A percentile compares a stretch with the other conserved stretches of the same genome.
These are phyloP conservation scores for Rhagonycha fulva DNA, from an alignment of 2,888 invertebrate genomes.

Conservation along the genomic window DNA sequence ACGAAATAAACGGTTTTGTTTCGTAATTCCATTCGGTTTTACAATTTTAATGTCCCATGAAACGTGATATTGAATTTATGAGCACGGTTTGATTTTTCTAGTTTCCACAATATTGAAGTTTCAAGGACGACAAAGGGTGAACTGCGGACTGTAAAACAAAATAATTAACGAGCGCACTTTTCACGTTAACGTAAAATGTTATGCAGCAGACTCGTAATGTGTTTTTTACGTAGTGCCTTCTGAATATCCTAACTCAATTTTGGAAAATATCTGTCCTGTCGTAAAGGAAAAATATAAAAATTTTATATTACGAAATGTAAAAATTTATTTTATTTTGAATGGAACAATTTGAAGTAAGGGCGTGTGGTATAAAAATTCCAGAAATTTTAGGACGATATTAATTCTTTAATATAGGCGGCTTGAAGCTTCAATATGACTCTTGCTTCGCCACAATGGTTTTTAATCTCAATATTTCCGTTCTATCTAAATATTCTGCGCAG, in stretches of 20 bases:
- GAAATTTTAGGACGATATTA: constrained; percentile 25
- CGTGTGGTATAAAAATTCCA: constrained; percentile 19
- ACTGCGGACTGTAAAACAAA: neutral
- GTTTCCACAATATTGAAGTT: neutral
- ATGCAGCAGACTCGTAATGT: neutral
- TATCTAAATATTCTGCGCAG: constrained; percentile 27
- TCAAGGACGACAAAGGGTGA: no score
- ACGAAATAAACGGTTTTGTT: neutral
- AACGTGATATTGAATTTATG: neutral
- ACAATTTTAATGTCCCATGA: neutral
- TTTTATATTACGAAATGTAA: neutral
- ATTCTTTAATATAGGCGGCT: constrained; percentile 24
- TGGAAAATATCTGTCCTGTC: neutral
- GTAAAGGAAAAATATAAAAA: neutral
- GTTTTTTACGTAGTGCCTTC: neutral
- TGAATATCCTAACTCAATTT: neutral
- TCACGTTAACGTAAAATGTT: neutral
- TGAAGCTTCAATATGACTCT: constrained; percentile 18
- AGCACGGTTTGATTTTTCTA: neutral
- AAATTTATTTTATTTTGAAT: neutral
- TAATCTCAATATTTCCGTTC: constrained; percentile 32
- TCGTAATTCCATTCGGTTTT: neutral
- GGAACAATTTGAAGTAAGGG: neutral
- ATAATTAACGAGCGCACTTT: neutral
- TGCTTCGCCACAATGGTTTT: constrained; percentile 28